Evolutionary conservation across 2,888 invertebrate genomes (phyloP).

Genomic region (Coelogynopora nodosa): DNA sequence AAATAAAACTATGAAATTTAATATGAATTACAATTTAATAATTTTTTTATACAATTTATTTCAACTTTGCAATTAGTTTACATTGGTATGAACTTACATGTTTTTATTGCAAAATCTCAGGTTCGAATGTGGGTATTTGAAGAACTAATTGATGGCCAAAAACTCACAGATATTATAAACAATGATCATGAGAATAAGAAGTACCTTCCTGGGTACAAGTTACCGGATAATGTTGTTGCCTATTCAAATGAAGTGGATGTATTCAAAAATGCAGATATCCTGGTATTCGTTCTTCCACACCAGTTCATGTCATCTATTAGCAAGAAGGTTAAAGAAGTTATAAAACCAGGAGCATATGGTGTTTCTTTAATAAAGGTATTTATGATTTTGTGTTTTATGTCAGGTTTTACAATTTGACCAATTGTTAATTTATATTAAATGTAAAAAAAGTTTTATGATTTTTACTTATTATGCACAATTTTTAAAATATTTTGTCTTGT

Average conservation of each 20-base stretch:
- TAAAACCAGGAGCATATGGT: constrained; percentile 83
- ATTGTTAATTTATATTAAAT: too few relatives aligned
- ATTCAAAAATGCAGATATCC: constrained; percentile 83
- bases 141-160: constrained; percentile 80
- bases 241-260: constrained; percentile 84
- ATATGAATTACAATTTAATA: too few relatives aligned
- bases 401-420: too few relatives aligned
- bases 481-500: too few relatives aligned
- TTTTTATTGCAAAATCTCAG: too few relatives aligned
- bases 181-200: constrained; percentile 95
- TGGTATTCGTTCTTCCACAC: constrained; percentile 94
- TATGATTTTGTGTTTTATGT: too few relatives aligned
- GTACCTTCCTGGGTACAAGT: constrained; percentile 87
- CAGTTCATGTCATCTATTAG: constrained; percentile 86
- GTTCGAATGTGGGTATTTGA: constrained; percentile 86
- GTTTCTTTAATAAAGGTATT: constrained; percentile 92
- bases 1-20: too few relatives aligned
- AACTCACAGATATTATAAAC: constrained; percentile 95
- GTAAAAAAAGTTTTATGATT: too few relatives aligned
- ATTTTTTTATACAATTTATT: too few relatives aligned
- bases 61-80: too few relatives aligned
- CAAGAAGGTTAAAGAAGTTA: constrained; percentile 76
- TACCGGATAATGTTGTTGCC: constrained; percentile 78
- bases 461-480: too few relatives aligned
- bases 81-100: too few relatives aligned